Conservation (phyloP, 1,140 invertebrate species). For the Monomorium pharaonis region DNA sequence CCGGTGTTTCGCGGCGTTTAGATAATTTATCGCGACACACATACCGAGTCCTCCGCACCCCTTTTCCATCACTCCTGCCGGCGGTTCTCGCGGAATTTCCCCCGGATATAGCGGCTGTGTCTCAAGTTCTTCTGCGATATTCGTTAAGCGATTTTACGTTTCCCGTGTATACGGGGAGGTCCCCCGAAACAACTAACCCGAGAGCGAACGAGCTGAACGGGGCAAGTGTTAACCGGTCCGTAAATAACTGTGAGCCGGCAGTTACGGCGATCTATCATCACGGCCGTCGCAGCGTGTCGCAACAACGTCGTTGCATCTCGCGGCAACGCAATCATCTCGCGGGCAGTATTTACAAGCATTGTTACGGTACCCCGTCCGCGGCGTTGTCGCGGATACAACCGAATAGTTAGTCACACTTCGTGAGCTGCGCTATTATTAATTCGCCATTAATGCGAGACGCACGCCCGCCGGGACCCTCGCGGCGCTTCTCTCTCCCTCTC, state of each 20-base stretch:
- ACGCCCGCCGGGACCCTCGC: neutral
- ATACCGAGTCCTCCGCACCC: conserved; percentile 11
- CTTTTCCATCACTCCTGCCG: neutral
- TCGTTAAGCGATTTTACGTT: conserved; percentile 52
- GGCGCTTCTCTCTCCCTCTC: neutral
- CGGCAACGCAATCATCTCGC: conserved; percentile 6
- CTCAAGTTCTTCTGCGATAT: conserved; percentile 47
- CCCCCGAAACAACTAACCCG: conserved; percentile 16
- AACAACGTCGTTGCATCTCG: neutral
- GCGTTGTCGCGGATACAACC: neutral
- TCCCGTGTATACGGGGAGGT: neutral
- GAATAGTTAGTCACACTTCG: neutral
- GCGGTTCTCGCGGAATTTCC: conserved; percentile 43
- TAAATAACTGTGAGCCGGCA: neutral
- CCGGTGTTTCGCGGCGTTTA: conserved; percentile 11
- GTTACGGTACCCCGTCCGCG: neutral
- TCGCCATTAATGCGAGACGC: neutral
- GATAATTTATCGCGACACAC: conserved; percentile 56
- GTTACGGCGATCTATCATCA: conserved; percentile 36
- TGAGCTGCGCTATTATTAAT: neutral
- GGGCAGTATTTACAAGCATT: conserved; percentile 28
- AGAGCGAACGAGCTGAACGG: neutral
- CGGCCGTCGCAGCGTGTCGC: neutral
- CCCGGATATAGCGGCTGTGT: neutral
- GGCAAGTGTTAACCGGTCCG: neutral